Conservation (phyloP, 2,113 vertebrate species). For the Shinisaurus crocodilurus region DNA sequence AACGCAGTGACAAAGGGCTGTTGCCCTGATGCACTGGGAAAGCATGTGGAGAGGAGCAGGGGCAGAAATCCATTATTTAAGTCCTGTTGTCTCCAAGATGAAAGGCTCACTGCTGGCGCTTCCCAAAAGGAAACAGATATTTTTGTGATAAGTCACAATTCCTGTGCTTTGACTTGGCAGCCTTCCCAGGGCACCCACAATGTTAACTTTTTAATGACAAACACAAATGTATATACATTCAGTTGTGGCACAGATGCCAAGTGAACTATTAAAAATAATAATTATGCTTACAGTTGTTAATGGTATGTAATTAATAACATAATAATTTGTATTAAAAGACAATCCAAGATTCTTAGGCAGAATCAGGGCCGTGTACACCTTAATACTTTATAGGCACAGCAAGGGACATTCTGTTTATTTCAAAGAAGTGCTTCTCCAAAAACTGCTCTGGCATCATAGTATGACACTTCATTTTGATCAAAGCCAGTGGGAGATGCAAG, state of each 20-base stretch:
- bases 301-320: no score
- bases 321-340: not conserved
- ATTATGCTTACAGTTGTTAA: not conserved
- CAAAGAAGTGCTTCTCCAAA: not conserved
- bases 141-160: not conserved
- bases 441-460: not conserved
- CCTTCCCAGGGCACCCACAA: not conserved
- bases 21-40: not conserved
- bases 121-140: conserved; percentile 12
- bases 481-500: not conserved
- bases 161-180: not conserved
- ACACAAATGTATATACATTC: not conserved
- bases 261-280: not conserved
- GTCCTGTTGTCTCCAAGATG: not conserved
- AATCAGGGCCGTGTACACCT: not conserved
- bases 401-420: not conserved
- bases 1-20: not conserved
- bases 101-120: not conserved
- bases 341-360: not conserved
- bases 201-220: not conserved
- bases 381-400: not conserved
- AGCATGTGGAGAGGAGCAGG: not conserved
- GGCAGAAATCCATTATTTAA: not conserved
- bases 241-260: not conserved
- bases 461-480: not conserved